These are phyloP conservation scores for Corythornis vintsioides DNA, from an alignment of 2,113 vertebrate species.

Conservation along the genomic window DNA sequence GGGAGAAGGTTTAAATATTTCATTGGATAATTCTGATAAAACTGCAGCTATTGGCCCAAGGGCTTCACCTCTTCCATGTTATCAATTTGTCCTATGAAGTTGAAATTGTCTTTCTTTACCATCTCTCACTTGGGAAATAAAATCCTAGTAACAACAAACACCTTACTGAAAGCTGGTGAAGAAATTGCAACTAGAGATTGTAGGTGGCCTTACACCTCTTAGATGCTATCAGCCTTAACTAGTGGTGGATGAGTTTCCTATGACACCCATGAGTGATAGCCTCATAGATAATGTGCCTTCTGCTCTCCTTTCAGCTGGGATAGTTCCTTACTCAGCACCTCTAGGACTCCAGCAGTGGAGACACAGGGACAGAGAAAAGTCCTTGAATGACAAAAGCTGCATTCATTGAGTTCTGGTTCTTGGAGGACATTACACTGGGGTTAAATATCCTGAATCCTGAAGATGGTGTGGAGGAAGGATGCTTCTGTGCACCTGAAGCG, in stretches of 20 bases:
- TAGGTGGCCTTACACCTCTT: neutral
- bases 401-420: neutral
- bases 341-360: neutral
- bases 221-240: neutral
- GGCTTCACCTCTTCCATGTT: neutral
- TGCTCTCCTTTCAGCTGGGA: constrained; percentile 6
- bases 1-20: neutral
- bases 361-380: neutral
- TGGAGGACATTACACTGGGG: neutral
- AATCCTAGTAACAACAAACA: neutral
- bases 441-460: neutral
- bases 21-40: neutral
- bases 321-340: neutral
- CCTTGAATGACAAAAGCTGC: neutral
- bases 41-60: neutral
- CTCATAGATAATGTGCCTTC: neutral
- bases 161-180: neutral
- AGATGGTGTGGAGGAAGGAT: neutral
- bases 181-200: neutral
- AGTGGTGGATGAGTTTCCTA: neutral
- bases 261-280: neutral
- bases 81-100: neutral
- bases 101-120: neutral
- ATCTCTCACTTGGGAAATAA: neutral
- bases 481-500: neutral